These are phyloP conservation scores for Rhynchotus rufescens DNA, from an alignment of 2,797 vertebrate species.

Conservation along the genomic window DNA sequence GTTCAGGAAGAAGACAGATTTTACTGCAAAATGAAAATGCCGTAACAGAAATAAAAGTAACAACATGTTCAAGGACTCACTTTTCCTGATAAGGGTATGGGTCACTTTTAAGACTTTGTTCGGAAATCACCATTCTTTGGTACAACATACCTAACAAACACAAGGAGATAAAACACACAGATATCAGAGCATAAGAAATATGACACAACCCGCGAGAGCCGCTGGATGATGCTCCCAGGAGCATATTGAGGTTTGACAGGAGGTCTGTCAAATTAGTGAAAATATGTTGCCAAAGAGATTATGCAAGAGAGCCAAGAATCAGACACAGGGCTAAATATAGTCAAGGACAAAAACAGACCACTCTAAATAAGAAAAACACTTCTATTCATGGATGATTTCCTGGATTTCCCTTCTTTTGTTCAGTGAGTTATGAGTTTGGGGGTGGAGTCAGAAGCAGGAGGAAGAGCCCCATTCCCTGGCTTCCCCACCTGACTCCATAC, in stretches of 20 bases:
- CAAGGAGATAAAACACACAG: neutral
- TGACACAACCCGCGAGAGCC: neutral
- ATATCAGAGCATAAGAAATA: neutral
- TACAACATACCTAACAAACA: constrained; percentile 83
- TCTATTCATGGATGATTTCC: constrained; percentile 20
- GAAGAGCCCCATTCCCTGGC: neutral
- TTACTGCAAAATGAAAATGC: neutral
- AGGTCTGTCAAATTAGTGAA: neutral
- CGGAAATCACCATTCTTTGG: constrained; percentile 88
- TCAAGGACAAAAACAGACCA: neutral
- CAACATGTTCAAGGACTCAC: constrained; percentile 72
- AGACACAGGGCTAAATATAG: neutral
- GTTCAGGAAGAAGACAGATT: neutral
- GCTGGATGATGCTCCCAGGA: neutral
- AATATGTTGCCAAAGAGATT: neutral
- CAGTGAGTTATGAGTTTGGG: neutral
- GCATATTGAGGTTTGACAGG: fast-evolving
- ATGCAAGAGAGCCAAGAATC: neutral
- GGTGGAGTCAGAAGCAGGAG: neutral
- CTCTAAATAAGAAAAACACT: neutral
- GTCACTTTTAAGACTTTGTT: constrained; percentile 88
- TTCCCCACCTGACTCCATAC: neutral
- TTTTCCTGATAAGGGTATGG: constrained; percentile 88
- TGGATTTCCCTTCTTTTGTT: constrained; percentile 55
- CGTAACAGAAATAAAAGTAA: neutral